A percentile compares a stretch with the other conserved stretches of the same genome.
These are phyloP conservation scores for Eulemur rubriventer DNA, from an alignment of 2,797 vertebrate species.

Conservation along the genomic window DNA sequence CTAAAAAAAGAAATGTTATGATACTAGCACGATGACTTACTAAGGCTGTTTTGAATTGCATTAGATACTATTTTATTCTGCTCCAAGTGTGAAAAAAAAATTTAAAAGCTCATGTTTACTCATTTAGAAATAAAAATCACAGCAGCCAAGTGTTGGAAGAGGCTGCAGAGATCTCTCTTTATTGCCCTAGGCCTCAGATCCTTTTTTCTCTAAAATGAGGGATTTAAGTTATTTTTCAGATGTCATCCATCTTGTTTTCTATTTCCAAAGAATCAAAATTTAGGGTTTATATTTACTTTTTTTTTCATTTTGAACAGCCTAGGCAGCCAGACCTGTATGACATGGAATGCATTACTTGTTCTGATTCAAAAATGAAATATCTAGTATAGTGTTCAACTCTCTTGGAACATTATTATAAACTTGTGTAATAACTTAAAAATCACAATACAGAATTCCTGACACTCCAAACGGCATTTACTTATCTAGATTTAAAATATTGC, in stretches of 20 bases:
- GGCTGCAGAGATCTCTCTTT: neutral
- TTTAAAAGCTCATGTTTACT: constrained; percentile 24
- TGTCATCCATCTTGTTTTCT: neutral
- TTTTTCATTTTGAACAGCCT: neutral
- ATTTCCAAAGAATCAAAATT: constrained; percentile 16
- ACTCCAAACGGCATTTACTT: constrained; percentile 41
- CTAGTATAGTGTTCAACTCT: neutral
- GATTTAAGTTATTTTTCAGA: neutral
- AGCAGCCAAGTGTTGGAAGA: neutral
- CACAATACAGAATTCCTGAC: neutral
- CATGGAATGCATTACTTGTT: neutral
- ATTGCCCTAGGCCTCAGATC: neutral
- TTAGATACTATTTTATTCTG: constrained; percentile 16
- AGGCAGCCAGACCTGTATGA: neutral
- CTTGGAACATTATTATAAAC: constrained; percentile 16
- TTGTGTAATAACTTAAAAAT: constrained; percentile 57
- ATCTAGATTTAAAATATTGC: constrained; percentile 25
- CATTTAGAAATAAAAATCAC: constrained; percentile 53
- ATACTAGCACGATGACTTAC: neutral
- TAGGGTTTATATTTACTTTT: neutral
- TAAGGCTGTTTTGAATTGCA: constrained; percentile 32
- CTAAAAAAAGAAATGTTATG: constrained; percentile 27
- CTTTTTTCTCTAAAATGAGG: neutral
- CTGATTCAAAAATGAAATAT: neutral
- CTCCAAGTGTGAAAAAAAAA: constrained; percentile 20